A percentile compares a stretch with the other conserved stretches of the same genome.
These are phyloP conservation scores for Laspeyria flexula DNA, from an alignment of 2,888 invertebrate genomes.

Conservation along the genomic window DNA sequence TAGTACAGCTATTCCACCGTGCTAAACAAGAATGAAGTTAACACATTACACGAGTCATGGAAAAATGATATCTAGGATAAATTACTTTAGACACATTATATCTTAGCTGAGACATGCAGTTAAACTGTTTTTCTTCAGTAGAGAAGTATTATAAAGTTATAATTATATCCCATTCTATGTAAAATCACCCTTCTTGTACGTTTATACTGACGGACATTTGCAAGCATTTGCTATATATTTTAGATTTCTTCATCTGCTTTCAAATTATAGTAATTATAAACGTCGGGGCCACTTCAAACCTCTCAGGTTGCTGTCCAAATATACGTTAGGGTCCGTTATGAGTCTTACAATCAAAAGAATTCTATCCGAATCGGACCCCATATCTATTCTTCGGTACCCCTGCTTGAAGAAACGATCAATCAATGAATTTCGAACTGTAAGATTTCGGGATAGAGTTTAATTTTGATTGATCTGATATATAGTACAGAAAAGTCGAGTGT, in stretches of 20 bases:
- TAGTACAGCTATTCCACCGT: too few relatives aligned
- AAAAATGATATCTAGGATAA: too few relatives aligned
- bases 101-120: too few relatives aligned
- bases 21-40: too few relatives aligned
- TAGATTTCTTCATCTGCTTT: constrained; percentile 73
- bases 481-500: constrained; percentile 70
- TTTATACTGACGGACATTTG: background rate
- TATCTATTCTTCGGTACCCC: constrained; percentile 83
- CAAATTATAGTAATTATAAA: constrained; percentile 85
- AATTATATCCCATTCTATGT: background rate
- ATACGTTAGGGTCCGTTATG: constrained; percentile 85
- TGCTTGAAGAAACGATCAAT: constrained; percentile 43
- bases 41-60: too few relatives aligned
- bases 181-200: constrained; percentile 9
- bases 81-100: too few relatives aligned
- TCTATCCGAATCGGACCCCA: constrained; percentile 78
- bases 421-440: constrained; percentile 44
- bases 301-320: constrained; percentile 85
- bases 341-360: constrained; percentile 77
- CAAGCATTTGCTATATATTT: constrained; percentile 28
- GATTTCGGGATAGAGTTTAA: constrained; percentile 5
- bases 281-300: constrained; percentile 78
- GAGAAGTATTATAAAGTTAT: too few relatives aligned
- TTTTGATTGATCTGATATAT: constrained; percentile 25
- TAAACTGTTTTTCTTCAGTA: too few relatives aligned